Evolutionary conservation across 2,797 vertebrate species (phyloP).

Genomic region (Labeo calbasu): DNA sequence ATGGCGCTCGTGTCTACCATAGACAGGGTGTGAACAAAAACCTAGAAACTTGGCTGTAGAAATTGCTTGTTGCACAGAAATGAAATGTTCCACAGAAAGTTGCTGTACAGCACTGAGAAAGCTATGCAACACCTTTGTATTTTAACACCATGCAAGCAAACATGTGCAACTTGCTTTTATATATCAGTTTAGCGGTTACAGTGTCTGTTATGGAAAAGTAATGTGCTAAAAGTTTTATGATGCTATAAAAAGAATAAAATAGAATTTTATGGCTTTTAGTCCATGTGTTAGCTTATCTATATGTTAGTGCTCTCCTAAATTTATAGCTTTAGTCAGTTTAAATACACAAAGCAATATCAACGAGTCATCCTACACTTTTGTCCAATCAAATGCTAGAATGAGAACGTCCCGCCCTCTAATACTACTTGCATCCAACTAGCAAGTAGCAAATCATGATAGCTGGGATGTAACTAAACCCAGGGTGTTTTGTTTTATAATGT

Average conservation of each 20-base stretch:
- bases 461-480: background rate
- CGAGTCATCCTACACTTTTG: background rate
- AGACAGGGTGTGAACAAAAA: background rate
- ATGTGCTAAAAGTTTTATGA: background rate
- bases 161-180: background rate
- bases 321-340: background rate
- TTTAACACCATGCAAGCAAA: background rate
- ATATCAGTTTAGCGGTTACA: background rate
- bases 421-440: background rate
- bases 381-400: background rate
- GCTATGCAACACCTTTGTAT: slow-evolving; percentile 2
- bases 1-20: background rate
- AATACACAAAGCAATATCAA: background rate
- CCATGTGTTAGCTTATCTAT: background rate
- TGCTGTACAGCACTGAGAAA: background rate
- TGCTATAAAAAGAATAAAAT: background rate
- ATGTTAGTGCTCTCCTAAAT: background rate
- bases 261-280: background rate
- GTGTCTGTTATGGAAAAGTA: background rate
- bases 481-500: background rate
- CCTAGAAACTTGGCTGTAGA: background rate
- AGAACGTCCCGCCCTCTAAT: background rate
- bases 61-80: background rate
- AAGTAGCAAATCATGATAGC: background rate
- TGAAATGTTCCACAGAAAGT: background rate